Evolutionary conservation across 37 sponge, comb jelly and placozoan species (phyloP).

Genomic region (Axinella damicornis): DNA sequence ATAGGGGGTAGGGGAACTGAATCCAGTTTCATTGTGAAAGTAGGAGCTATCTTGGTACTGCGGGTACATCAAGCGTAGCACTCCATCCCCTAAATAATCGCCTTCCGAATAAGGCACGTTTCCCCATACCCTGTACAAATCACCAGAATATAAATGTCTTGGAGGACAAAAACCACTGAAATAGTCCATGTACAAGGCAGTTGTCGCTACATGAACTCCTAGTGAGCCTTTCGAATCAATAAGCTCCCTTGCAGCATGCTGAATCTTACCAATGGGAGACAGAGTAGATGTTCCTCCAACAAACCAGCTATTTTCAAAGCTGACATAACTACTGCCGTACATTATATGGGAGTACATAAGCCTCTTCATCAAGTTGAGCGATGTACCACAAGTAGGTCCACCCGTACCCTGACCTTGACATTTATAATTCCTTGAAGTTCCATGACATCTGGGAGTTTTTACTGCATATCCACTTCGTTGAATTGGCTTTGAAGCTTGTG

Average conservation of each 20-base stretch:
- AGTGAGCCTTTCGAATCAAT: neutral
- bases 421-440: too few relatives aligned
- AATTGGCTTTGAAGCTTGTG: too few relatives aligned
- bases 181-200: conserved; percentile 53
- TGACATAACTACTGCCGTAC: conserved; percentile 61
- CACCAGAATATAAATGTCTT: conserved; percentile 20
- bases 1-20: conserved; percentile 66
- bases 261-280: conserved; percentile 45
- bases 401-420: too few relatives aligned
- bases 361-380: conserved; percentile 66
- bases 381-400: conserved; percentile 67
- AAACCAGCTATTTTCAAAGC: conserved; percentile 65
- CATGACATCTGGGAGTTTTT: too few relatives aligned
- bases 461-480: too few relatives aligned
- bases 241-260: conserved; percentile 29
- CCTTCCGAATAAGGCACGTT: conserved; percentile 53
- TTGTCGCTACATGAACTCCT: conserved; percentile 35
- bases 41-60: conserved; percentile 61
- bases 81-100: conserved; percentile 52
- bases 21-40: conserved; percentile 66
- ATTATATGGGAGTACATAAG: conserved; percentile 66
- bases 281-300: conserved; percentile 11
- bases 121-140: conserved; percentile 25
- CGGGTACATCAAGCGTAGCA: conserved; percentile 58
- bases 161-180: conserved; percentile 52